Evolutionary conservation across 2,113 vertebrate species (phyloP).

Genomic region (Symphodus melops): DNA sequence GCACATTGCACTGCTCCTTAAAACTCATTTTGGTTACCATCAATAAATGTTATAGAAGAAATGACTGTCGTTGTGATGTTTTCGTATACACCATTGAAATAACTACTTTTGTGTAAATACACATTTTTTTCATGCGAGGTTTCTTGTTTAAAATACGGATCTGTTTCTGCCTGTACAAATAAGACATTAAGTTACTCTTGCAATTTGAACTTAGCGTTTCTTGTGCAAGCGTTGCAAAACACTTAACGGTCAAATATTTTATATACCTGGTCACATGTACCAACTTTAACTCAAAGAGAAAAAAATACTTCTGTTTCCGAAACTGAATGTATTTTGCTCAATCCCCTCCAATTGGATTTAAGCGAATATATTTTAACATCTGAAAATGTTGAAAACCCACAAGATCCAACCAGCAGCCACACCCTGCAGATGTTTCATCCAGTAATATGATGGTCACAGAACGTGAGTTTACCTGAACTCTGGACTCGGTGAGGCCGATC

Average conservation of each 20-base stretch:
- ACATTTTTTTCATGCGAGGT: neutral
- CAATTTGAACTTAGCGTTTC: neutral
- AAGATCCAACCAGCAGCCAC: constrained; percentile 3
- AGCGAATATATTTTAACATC: neutral
- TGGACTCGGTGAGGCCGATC: constrained; percentile 97
- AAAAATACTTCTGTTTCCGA: neutral
- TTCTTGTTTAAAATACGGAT: neutral
- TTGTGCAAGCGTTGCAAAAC: too few relatives aligned
- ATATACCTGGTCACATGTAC: too few relatives aligned
- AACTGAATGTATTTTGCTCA: too few relatives aligned
- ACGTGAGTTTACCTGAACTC: constrained; percentile 89
- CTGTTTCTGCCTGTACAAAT: neutral
- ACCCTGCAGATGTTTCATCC: neutral
- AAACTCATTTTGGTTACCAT: neutral
- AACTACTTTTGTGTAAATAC: neutral
- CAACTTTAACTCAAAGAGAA: neutral
- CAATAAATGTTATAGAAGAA: neutral
- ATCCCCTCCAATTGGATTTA: neutral
- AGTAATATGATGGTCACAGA: neutral
- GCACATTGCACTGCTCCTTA: neutral
- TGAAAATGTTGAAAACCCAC: neutral
- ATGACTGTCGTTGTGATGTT: neutral
- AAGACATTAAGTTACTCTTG: too few relatives aligned
- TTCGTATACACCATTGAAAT: too few relatives aligned
- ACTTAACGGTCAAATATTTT: neutral